Percentiles rank a stretch among this genome's conserved stretches.
Evolutionary conservation across 92 coral and sea anemone genomes (phyloP).

Genomic region (Meandrina meandrites): DNA sequence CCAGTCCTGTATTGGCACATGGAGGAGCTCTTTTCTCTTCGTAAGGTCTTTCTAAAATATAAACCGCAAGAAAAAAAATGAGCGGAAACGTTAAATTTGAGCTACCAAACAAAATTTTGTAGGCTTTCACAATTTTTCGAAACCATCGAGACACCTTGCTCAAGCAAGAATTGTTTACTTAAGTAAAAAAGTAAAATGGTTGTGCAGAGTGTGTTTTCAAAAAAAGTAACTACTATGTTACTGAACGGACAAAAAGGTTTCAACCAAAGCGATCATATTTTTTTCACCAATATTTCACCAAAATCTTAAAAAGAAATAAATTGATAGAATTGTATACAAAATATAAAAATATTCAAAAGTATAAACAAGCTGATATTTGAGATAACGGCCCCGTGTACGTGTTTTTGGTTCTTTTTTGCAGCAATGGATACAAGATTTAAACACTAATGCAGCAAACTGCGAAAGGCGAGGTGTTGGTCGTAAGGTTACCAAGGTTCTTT

Average conservation of each 20-base stretch:
- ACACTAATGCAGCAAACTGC: not conserved
- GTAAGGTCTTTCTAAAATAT: not conserved
- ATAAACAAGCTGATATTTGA: not conserved
- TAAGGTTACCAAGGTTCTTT: too few species aligned
- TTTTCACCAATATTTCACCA: not conserved
- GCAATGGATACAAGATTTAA: not conserved
- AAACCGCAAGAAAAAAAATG: not conserved
- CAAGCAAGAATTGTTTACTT: too few species aligned
- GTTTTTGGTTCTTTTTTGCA: too few species aligned
- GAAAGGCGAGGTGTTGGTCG: not conserved
- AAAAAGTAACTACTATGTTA: not conserved
- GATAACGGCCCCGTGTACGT: too few species aligned
- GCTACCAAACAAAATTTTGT: not conserved
- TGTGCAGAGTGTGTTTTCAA: too few species aligned
- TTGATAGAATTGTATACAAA: not conserved
- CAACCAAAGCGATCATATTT: not conserved
- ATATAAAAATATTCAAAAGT: too few species aligned
- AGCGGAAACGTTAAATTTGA: not conserved
- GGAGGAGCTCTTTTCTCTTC: not conserved
- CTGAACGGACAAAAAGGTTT: too few species aligned
- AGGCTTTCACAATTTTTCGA: too few species aligned
- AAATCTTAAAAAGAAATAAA: too few species aligned
- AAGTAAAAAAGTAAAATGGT: too few species aligned
- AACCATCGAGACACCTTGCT: too few species aligned
- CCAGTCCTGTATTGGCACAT: not conserved